These are phyloP conservation scores for Antitype chi DNA, from an alignment of 2,888 invertebrate genomes.

Conservation along the genomic window DNA sequence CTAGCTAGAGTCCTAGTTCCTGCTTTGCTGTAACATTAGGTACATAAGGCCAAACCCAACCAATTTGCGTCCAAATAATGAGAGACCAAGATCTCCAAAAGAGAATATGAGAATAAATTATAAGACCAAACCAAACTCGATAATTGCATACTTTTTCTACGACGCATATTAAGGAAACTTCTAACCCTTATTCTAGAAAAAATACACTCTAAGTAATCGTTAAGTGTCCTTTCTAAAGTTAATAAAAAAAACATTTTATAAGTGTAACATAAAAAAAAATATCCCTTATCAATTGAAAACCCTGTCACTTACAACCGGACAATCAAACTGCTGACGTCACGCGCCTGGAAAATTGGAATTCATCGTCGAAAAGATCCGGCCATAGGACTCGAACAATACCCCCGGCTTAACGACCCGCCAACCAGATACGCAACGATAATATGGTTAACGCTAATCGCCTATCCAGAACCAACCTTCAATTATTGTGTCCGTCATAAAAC, in stretches of 20 bases:
- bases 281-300: conserved; percentile 58
- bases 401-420: conserved; percentile 62
- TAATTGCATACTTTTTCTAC: neutral
- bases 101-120: neutral
- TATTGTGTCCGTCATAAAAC: conserved; percentile 59
- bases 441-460: conserved; percentile 62
- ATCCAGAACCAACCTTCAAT: conserved; percentile 61
- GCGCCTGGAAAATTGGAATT: conserved; percentile 70
- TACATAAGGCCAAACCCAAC: neutral
- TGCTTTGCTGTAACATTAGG: neutral
- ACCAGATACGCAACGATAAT: conserved; percentile 58
- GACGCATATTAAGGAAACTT: neutral
- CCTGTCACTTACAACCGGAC: conserved; percentile 63
- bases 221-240: neutral
- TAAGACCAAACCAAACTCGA: no score
- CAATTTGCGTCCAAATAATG: neutral
- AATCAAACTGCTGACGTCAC: conserved; percentile 75
- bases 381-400: conserved; percentile 70
- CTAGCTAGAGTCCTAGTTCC: neutral
- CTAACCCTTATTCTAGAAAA: neutral
- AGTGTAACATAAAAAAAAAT: conserved; percentile 46
- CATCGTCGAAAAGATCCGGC: conserved; percentile 68
- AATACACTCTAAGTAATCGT: neutral
- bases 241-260: conserved; percentile 33
- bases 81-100: neutral